Percentiles rank a stretch among this genome's conserved stretches.
Conservation (phyloP, 2,888 invertebrate species). For the Polylopha cassiicola region DNA sequence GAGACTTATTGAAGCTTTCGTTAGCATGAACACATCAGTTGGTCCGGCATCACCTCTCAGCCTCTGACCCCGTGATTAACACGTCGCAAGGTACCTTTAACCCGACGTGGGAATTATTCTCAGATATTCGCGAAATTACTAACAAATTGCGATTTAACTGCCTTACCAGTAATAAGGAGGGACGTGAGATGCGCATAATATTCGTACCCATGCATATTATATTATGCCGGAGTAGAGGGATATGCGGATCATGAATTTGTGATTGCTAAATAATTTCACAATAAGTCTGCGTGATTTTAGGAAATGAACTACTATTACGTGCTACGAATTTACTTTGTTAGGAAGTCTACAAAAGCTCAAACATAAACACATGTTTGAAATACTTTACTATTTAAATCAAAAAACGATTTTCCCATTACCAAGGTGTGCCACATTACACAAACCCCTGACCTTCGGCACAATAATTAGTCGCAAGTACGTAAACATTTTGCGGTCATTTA, state of each 20-base stretch:
- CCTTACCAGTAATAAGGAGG: conserved; percentile 9
- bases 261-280: no score
- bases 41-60: conserved; percentile 3
- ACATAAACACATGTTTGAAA: no score
- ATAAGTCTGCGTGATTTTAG: no score
- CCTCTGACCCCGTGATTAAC: conserved; percentile 21
- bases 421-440: conserved; percentile 7
- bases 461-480: conserved; percentile 5
- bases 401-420: conserved; percentile 2
- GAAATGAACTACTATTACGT: no score
- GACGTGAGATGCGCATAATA: conserved; percentile 5
- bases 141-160: conserved; percentile 21
- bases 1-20: no score
- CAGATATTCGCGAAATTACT: conserved; percentile 14
- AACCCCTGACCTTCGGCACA: conserved; percentile 6
- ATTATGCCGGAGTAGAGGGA: no score
- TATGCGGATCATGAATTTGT: no score
- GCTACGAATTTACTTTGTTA: no score
- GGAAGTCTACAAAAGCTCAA: no score
- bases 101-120: conserved; percentile 18
- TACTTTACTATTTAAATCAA: no score
- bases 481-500: conserved; percentile 1
- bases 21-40: no score
- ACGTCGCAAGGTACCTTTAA: conserved; percentile 18
- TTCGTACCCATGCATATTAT: no score